Percentiles rank a stretch among this genome's conserved stretches.
Conservation (phyloP, 2,113 vertebrate genomes). For the Rhadina sibilatrix region DNA sequence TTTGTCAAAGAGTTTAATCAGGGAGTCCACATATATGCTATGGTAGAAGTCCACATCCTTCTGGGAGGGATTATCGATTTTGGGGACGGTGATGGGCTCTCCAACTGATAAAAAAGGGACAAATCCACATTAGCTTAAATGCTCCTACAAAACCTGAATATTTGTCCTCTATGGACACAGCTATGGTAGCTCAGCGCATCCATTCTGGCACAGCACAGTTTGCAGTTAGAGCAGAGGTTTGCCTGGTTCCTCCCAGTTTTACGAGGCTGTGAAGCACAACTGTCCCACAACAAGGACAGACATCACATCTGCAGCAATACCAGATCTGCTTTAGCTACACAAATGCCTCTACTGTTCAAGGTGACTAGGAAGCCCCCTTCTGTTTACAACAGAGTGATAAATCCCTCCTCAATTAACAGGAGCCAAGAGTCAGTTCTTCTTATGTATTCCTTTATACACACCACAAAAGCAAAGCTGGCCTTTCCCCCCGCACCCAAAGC, state of each 20-base stretch:
- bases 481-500: background rate
- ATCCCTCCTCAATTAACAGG: background rate
- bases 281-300: background rate
- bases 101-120: conserved; percentile 79
- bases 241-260: background rate
- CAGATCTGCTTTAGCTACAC: background rate
- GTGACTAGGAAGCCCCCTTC: background rate
- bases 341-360: background rate
- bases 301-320: background rate
- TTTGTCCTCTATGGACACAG: background rate
- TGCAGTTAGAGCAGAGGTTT: background rate
- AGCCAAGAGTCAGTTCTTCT: background rate
- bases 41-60: conserved; percentile 91
- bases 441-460: background rate
- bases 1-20: conserved; percentile 88
- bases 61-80: conserved; percentile 81
- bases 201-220: background rate
- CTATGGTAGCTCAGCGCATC: background rate
- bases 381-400: background rate
- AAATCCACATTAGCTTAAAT: background rate
- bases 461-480: background rate
- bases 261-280: background rate
- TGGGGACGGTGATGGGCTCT: conserved; percentile 93
- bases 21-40: conserved; percentile 85
- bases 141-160: background rate